Evolutionary conservation across 2,888 invertebrate species (phyloP).

Genomic region (Leucoma salicis): DNA sequence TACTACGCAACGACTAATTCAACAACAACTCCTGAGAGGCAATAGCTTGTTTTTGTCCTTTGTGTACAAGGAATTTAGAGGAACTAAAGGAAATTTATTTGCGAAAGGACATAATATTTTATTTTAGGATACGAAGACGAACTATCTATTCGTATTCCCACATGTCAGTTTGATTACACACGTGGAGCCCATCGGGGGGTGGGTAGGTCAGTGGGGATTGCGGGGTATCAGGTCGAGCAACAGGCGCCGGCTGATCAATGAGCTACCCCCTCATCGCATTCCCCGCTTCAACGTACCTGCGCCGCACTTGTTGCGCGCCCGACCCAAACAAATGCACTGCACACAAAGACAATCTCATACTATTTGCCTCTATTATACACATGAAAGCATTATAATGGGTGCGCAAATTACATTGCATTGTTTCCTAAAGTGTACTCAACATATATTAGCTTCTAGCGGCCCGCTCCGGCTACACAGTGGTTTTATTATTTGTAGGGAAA

Average conservation of each 20-base stretch:
- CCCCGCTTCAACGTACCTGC: constrained; percentile 50
- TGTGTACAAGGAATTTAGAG: too few relatives aligned
- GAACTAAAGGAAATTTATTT: too few relatives aligned
- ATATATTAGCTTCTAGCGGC: constrained; percentile 22
- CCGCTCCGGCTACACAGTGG: constrained; percentile 13
- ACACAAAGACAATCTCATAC: constrained; percentile 6
- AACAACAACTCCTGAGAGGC: too few relatives aligned
- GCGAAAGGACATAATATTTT: constrained; percentile 18
- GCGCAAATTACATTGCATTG: constrained; percentile 29
- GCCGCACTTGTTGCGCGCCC: constrained; percentile 78
- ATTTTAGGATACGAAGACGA: constrained; percentile 26
- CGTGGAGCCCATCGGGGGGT: constrained; percentile 28
- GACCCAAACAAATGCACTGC: constrained; percentile 39
- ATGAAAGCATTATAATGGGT: constrained; percentile 16
- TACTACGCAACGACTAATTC: too few relatives aligned
- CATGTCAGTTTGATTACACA: constrained; percentile 56
- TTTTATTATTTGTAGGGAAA: too few relatives aligned
- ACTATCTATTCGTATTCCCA: constrained; percentile 30
- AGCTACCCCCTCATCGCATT: constrained; percentile 45
- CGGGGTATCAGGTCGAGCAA: constrained; percentile 56
- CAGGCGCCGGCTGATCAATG: constrained; percentile 77
- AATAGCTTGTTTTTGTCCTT: too few relatives aligned
- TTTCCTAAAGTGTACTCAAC: constrained; percentile 24
- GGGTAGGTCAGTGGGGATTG: constrained; percentile 36
- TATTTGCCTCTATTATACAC: constrained; percentile 14